Percentiles rank a stretch among this genome's conserved stretches.
phyloP scores from a whole-genome alignment of 2,888 invertebrate genomes.

The Tortricodes alternella region DNA sequence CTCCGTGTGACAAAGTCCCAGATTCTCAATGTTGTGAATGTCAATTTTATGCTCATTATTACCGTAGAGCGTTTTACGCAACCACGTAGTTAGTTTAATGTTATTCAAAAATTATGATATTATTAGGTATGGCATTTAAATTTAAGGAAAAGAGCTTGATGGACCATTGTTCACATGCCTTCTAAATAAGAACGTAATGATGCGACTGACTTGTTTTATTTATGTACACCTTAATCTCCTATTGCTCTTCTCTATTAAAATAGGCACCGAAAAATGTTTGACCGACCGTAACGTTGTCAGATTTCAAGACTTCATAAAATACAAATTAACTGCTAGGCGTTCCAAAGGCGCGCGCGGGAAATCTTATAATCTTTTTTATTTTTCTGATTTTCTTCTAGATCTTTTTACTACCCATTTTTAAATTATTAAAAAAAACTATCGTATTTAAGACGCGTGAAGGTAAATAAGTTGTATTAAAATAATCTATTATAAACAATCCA shows the following conservation, averaged over 20 bases:
- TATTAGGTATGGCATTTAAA: slow-evolving; percentile 42
- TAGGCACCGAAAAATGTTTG: too few relatives aligned
- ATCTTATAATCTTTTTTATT: too few relatives aligned
- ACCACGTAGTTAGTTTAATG: slow-evolving; percentile 62
- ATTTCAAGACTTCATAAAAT: too few relatives aligned
- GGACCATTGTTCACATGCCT: slow-evolving; percentile 79
- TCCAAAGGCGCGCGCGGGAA: too few relatives aligned
- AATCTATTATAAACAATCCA: too few relatives aligned
- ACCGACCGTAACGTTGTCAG: too few relatives aligned
- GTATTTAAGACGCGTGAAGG: too few relatives aligned
- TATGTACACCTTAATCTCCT: neutral
- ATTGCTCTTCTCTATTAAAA: neutral
- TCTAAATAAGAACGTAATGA: slow-evolving; percentile 50
- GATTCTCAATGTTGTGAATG: slow-evolving; percentile 68
- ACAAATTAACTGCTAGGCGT: too few relatives aligned
- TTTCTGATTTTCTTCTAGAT: too few relatives aligned
- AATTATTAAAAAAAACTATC: too few relatives aligned
- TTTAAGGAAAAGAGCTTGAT: slow-evolving; percentile 68
- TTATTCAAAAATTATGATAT: slow-evolving; percentile 59
- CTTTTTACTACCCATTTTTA: too few relatives aligned
- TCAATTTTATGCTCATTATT: slow-evolving; percentile 62
- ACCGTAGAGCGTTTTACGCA: slow-evolving; percentile 51
- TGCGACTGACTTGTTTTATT: slow-evolving; percentile 30
- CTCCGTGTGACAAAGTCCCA: slow-evolving; percentile 44
- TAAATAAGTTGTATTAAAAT: too few relatives aligned